phyloP scores from a whole-genome alignment of 2,113 vertebrate species.

The Poeciliopsis occidentalis region DNA sequence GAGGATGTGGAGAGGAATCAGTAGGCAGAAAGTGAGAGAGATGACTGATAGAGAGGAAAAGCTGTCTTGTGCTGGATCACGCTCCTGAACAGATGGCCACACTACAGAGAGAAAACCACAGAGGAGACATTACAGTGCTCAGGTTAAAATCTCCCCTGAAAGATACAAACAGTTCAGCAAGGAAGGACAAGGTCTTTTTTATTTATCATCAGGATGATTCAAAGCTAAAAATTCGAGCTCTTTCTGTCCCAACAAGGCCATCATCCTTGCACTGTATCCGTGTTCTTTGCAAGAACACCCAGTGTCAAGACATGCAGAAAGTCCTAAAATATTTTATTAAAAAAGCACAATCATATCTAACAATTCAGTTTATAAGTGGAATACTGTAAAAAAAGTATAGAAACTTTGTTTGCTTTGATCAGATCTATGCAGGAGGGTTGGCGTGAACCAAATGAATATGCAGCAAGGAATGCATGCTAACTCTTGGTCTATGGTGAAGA shows the following conservation, averaged over 20 bases:
- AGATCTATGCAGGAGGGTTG: not conserved
- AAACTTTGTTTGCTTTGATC: too few relatives aligned
- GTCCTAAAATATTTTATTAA: too few relatives aligned
- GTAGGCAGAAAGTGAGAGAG: constrained; percentile 23
- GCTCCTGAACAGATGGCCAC: constrained; percentile 69
- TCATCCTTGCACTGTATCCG: not conserved
- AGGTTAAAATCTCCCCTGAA: constrained; percentile 70
- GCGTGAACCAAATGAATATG: not conserved
- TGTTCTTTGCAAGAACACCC: not conserved
- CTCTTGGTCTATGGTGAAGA: not conserved
- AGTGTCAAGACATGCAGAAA: too few relatives aligned
- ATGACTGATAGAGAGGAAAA: constrained; percentile 17
- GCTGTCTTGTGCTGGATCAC: constrained; percentile 48
- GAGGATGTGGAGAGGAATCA: not conserved
- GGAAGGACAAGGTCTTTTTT: constrained; percentile 53
- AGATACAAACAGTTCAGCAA: constrained; percentile 23
- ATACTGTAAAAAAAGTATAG: too few relatives aligned
- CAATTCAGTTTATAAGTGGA: too few relatives aligned
- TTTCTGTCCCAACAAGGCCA: not conserved
- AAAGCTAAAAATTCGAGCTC: not conserved
- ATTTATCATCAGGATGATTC: constrained; percentile 37
- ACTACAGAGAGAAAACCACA: constrained; percentile 68
- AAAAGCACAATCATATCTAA: too few relatives aligned
- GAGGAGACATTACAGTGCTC: constrained; percentile 67
- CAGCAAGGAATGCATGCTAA: too few relatives aligned